Base-by-base conservation (phyloP, 2,797 vertebrate species). In the Danio tinwini region DNA sequence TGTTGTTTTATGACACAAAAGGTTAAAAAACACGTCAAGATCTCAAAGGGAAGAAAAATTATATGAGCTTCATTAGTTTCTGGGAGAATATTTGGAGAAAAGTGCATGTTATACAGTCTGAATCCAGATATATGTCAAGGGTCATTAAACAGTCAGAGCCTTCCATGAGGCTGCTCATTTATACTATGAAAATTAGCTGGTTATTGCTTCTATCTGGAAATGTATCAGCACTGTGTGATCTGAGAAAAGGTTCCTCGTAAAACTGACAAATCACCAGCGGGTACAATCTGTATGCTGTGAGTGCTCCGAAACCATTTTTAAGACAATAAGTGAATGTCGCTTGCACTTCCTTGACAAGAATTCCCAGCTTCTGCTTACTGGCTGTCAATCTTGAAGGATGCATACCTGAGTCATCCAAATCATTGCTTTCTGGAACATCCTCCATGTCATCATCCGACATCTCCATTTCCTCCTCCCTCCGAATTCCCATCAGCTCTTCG, bases 371-470 rank as follows among this genome's bases (percentile, higher is more conserved):
- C 37, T 61, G 49, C 14, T 52, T 71, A 45, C 13, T 19, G 45
- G 14, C 42, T 37, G 75, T 39, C 17, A 29, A 61, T 45, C n/a
- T 45, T 29, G n/a, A 71, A 67, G 16, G 3, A 17, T 8, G 47
- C 80, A 84, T 94, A 95, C 95, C 94, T 65, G 92, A 93, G 83
- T 95, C 96, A 74, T 97, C 96, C 0, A 92, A 94, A 91, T 97
- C 95, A 88, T 97, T 98, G 90, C 92, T 93, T 86, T 97, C 95
- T 2, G 91, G 72, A 1, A 83, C 86, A 5, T 97, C 95, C 87
- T 96, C 96, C 91, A 96, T 96, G 90, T 98, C 97, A 17, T 98
- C 97, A 16, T 99, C 97, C 16, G 97, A 99, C 97, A 99, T 98
- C 86, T 98, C 97, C 97, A 99, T 98, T 89, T 98, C 97, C 87